phyloP scores from a whole-genome alignment of 2,113 vertebrate species.

The Cottus gobio region DNA sequence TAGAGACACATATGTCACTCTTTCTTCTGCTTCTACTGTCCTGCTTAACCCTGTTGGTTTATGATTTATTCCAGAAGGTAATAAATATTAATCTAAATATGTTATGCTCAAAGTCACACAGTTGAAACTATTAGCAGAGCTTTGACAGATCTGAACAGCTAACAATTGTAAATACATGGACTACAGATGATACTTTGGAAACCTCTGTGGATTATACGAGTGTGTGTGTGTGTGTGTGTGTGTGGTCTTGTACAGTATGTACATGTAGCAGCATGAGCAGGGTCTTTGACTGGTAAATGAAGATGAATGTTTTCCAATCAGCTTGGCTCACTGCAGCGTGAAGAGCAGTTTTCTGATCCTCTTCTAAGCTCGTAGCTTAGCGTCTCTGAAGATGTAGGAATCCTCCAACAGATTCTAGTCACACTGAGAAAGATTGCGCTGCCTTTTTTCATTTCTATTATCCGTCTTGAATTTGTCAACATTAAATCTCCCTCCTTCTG shows the following conservation, averaged over 20 bases:
- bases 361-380: slow-evolving; percentile 42
- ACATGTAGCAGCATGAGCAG: slow-evolving; percentile 40
- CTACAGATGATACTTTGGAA: background rate
- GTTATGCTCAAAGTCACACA: slow-evolving; percentile 31
- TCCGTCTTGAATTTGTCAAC: slow-evolving; percentile 36
- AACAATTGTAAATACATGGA: background rate
- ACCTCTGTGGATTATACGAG: background rate
- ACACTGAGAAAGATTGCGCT: slow-evolving; percentile 8
- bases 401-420: slow-evolving; percentile 28
- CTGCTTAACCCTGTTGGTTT: background rate
- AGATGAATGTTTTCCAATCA: slow-evolving; percentile 77
- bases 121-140: slow-evolving; percentile 8
- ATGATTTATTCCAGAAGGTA: slow-evolving; percentile 6
- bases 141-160: slow-evolving; percentile 5
- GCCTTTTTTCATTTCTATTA: slow-evolving; percentile 4
- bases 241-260: slow-evolving; percentile 17
- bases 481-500: slow-evolving; percentile 23
- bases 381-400: slow-evolving; percentile 50
- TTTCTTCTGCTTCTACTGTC: background rate
- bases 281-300: slow-evolving; percentile 72
- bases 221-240: background rate
- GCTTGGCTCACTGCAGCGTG: slow-evolving; percentile 62
- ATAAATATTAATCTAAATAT: slow-evolving; percentile 33
- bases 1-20: slow-evolving; percentile 19
- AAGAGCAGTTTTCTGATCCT: slow-evolving; percentile 60